phyloP scores from a whole-genome alignment of 2,113 vertebrate species.

The Pithys albifrons region DNA sequence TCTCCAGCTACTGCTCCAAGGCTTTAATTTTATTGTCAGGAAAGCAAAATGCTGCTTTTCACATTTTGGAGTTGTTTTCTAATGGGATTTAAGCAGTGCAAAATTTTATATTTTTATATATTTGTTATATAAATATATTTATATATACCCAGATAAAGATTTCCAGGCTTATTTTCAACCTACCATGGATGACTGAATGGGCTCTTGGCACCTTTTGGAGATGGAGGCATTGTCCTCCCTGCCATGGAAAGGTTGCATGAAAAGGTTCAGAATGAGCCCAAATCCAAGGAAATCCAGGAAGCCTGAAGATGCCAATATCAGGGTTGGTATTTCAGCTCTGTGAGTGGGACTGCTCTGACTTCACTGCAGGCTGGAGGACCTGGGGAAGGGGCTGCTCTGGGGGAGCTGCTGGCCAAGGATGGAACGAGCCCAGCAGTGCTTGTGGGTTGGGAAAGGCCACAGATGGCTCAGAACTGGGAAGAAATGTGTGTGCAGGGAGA shows the following conservation, averaged over 20 bases:
- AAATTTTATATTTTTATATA: background rate
- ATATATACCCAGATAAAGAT: background rate
- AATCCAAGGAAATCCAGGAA: background rate
- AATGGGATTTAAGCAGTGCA: background rate
- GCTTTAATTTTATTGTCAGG: background rate
- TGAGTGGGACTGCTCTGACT: rapidly evolving
- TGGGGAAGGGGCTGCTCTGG: background rate
- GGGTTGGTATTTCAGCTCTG: background rate
- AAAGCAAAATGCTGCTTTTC: background rate
- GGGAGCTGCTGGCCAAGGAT: background rate
- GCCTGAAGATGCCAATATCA: background rate
- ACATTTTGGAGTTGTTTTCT: background rate
- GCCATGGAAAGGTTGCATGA: rapidly evolving
- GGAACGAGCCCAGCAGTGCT: background rate
- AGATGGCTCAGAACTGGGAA: background rate
- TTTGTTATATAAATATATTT: background rate
- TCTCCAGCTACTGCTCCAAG: background rate
- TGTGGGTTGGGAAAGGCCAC: background rate
- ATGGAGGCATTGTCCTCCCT: background rate
- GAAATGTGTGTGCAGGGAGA: background rate
- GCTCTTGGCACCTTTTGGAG: background rate
- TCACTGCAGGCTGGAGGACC: background rate
- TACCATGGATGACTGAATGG: rapidly evolving
- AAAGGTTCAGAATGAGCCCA: background rate
- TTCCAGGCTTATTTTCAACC: background rate